phyloP scores from a whole-genome alignment of 2,797 vertebrate genomes.

The Simalia tracyae region DNA sequence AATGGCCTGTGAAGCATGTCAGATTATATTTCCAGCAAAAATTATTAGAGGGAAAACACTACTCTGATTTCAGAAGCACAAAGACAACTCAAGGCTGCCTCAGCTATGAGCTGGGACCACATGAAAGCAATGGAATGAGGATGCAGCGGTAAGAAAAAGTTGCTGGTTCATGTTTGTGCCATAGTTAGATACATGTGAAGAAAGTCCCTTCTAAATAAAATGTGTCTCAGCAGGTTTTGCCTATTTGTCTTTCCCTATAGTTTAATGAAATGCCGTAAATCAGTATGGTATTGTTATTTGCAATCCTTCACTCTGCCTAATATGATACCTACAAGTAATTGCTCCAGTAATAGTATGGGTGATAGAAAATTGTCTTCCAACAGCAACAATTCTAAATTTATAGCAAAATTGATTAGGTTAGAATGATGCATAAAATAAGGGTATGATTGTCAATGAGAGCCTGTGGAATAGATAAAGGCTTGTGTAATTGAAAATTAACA shows the following conservation, averaged over 20 bases:
- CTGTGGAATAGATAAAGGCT: slow-evolving; percentile 42
- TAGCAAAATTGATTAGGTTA: slow-evolving; percentile 43
- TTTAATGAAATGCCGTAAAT: slow-evolving; percentile 44
- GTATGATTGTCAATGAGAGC: slow-evolving; percentile 48
- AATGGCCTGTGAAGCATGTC: background rate
- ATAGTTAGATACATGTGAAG: background rate
- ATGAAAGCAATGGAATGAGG: background rate
- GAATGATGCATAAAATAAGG: slow-evolving; percentile 40
- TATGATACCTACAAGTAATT: slow-evolving; percentile 42
- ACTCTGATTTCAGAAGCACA: background rate
- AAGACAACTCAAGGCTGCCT: background rate
- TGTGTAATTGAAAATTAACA: slow-evolving; percentile 53
- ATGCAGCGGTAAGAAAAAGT: background rate
- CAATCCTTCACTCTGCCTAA: slow-evolving; percentile 29
- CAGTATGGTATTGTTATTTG: slow-evolving; percentile 19
- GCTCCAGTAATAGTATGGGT: fast-evolving
- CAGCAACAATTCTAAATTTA: slow-evolving; percentile 32
- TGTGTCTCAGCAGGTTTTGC: background rate
- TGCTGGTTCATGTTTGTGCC: background rate
- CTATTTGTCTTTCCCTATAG: slow-evolving; percentile 19
- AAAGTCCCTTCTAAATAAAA: background rate
- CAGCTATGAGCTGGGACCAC: background rate
- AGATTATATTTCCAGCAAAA: background rate
- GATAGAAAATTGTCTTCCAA: slow-evolving; percentile 35
- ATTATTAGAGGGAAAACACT: background rate